A percentile compares a stretch with the other conserved stretches of the same genome.
These are phyloP conservation scores for Brachyalestes nurse DNA, from an alignment of 2,797 vertebrate species.

Conservation along the genomic window DNA sequence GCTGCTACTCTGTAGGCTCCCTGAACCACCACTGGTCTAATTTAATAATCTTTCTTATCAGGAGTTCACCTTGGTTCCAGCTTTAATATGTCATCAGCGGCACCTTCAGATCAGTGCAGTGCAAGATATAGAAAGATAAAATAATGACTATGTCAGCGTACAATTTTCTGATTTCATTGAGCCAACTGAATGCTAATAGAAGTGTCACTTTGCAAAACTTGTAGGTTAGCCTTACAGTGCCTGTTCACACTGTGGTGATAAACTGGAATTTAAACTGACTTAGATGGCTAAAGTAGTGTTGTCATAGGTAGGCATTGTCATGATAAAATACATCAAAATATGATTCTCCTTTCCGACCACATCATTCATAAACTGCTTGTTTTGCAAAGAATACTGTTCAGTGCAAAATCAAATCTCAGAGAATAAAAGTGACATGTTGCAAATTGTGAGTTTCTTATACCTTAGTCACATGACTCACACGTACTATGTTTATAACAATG, in stretches of 20 bases:
- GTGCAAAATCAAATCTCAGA: no score
- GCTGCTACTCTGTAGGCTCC: conserved; percentile 28
- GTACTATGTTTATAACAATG: no score
- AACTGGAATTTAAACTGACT: background rate
- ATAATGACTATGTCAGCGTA: conserved; percentile 36
- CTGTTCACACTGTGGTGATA: background rate
- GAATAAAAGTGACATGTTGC: no score
- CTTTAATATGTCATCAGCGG: conserved; percentile 49
- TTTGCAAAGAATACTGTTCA: no score
- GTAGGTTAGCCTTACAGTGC: conserved; percentile 18
- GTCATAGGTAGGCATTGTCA: no score
- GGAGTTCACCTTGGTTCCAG: conserved; percentile 39
- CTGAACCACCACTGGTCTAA: conserved; percentile 37
- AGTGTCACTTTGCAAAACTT: conserved; percentile 33
- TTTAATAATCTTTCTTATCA: conserved; percentile 53
- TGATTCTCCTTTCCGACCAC: no score
- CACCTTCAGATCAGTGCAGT: conserved; percentile 37
- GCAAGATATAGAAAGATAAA: conserved; percentile 49
- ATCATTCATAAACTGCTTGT: no score
- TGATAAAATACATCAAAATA: no score
- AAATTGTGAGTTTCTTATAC: no score
- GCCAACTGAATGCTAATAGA: conserved; percentile 50
- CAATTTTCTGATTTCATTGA: conserved; percentile 43
- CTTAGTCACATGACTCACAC: no score
- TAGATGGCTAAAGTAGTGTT: background rate